Evolutionary conservation across 2,113 vertebrate genomes (phyloP).

Genomic region (Anser cygnoides): DNA sequence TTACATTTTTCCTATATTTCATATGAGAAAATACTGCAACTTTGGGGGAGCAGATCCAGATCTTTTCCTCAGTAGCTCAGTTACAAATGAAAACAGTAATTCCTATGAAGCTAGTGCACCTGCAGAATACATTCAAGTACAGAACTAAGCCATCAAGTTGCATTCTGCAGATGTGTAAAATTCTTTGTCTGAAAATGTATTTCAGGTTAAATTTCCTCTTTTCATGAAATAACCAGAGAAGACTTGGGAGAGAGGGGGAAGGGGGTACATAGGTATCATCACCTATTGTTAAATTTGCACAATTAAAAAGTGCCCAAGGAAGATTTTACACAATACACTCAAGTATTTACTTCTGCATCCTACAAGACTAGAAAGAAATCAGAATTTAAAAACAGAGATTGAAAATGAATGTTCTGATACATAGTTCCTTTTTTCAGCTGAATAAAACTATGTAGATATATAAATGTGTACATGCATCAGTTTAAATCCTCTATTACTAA

Average conservation of each 20-base stretch:
- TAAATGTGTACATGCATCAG: neutral
- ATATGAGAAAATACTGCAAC: neutral
- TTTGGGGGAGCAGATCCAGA: neutral
- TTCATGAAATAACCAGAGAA: neutral
- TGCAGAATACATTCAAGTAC: neutral
- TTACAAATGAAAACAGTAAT: neutral
- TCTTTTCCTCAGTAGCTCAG: neutral
- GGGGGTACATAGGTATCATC: neutral
- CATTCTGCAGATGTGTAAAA: neutral
- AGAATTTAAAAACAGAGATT: neutral
- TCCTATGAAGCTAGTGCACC: neutral
- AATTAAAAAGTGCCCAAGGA: neutral
- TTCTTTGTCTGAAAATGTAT: neutral
- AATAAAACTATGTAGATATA: neutral
- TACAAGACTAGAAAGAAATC: neutral
- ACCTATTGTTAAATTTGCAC: neutral
- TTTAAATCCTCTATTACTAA: neutral
- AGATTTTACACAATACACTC: neutral
- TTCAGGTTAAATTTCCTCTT: neutral
- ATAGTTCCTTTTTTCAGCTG: neutral
- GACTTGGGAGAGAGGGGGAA: neutral
- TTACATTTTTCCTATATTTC: neutral
- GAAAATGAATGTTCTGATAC: neutral
- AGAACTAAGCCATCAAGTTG: neutral
- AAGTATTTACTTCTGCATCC: neutral